Percentiles rank a stretch among this genome's conserved stretches.
phyloP scores from a whole-genome alignment of 2,113 vertebrate genomes.

The Apteryx owenii region DNA sequence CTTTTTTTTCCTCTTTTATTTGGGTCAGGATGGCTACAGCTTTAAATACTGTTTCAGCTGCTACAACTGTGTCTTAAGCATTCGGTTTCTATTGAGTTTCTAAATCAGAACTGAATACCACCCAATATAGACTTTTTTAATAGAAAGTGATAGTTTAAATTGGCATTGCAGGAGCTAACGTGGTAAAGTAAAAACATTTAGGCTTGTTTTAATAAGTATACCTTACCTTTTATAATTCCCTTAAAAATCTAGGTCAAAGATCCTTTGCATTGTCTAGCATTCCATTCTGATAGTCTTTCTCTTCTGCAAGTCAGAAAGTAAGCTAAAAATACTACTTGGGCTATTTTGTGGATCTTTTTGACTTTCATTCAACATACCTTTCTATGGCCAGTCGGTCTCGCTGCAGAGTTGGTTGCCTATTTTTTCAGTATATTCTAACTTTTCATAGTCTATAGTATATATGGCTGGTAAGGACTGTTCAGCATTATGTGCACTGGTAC shows the following conservation, averaged over 20 bases:
- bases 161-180: conserved; percentile 64
- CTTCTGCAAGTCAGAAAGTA: conserved; percentile 24
- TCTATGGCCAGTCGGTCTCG: not conserved
- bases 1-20: conserved; percentile 37
- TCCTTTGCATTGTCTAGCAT: conserved; percentile 55
- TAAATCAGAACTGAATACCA: conserved; percentile 64
- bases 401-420: not conserved
- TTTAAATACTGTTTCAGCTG: conserved; percentile 70
- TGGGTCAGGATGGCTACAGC: conserved; percentile 29
- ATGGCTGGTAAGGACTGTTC: not conserved
- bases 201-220: conserved; percentile 70
- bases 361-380: not conserved
- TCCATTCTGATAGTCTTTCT: conserved; percentile 40
- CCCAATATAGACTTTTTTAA: conserved; percentile 35
- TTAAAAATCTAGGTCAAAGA: conserved; percentile 65
- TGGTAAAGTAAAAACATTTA: conserved; percentile 65
- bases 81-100: conserved; percentile 62
- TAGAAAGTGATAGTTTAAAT: conserved; percentile 73
- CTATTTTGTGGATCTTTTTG: not conserved
- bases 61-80: conserved; percentile 49
- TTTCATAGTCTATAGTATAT: not conserved
- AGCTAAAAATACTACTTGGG: not conserved
- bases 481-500: not conserved
- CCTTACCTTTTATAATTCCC: conserved; percentile 55
- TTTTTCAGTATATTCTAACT: not conserved